phyloP scores from a whole-genome alignment of 2,113 vertebrate genomes.

The Cavia porcellus region DNA sequence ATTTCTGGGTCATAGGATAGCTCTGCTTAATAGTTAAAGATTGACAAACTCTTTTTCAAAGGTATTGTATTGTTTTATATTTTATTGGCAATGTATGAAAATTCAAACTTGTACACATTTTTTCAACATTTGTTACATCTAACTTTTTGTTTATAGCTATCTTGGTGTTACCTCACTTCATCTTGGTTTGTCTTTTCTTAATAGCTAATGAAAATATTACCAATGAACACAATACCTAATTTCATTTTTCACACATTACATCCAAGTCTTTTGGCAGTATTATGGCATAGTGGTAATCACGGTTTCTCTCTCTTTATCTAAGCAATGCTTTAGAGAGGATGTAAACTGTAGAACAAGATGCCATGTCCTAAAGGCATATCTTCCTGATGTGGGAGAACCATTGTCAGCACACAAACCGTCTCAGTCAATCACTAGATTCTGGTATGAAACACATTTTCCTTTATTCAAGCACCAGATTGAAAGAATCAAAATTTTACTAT shows the following conservation, averaged over 20 bases:
- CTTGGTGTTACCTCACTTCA: background rate
- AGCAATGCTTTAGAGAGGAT: constrained; percentile 9
- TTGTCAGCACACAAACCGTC: background rate
- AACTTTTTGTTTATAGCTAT: background rate
- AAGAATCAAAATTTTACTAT: background rate
- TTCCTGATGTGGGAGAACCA: background rate
- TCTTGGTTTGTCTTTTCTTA: constrained; percentile 36
- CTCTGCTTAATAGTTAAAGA: constrained; percentile 37
- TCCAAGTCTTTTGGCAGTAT: background rate
- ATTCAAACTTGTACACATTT: background rate
- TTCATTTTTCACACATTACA: background rate
- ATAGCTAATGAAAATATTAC: constrained; percentile 35
- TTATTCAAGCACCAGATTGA: background rate
- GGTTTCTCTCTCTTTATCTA: constrained; percentile 2
- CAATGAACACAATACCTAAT: constrained; percentile 5
- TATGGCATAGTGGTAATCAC: background rate
- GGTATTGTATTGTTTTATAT: background rate
- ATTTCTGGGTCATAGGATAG: background rate
- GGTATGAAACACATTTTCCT: constrained; percentile 19
- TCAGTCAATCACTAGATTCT: background rate
- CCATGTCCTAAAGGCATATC: background rate
- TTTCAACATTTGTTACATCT: background rate
- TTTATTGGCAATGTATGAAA: background rate
- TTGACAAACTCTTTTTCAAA: background rate
- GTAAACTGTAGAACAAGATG: constrained; percentile 32